phyloP scores from a whole-genome alignment of 2,113 vertebrate species.

The Zosterops japonicus region DNA sequence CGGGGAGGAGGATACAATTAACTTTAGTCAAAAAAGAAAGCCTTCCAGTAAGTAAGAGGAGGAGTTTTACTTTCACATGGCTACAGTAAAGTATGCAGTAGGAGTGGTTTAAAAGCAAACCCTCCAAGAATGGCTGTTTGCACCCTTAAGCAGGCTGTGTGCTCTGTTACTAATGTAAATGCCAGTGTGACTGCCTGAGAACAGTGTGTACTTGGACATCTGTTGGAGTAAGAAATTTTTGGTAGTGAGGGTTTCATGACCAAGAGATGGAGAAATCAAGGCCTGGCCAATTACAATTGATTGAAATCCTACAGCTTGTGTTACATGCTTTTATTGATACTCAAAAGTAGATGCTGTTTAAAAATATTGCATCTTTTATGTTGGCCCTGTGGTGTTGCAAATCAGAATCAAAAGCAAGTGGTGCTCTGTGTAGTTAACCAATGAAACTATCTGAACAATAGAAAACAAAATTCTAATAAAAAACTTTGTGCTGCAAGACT shows the following conservation, averaged over 20 bases:
- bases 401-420: slow-evolving; percentile 53
- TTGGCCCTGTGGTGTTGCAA: slow-evolving; percentile 17
- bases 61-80: background rate
- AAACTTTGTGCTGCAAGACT: slow-evolving; percentile 40
- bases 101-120: background rate
- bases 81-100: background rate
- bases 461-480: slow-evolving; percentile 35
- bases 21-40: slow-evolving; percentile 17
- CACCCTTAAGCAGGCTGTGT: background rate
- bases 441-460: slow-evolving; percentile 22
- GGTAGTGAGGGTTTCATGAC: background rate
- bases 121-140: background rate
- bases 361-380: slow-evolving; percentile 27
- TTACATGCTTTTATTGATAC: slow-evolving; percentile 14
- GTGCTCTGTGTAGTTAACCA: slow-evolving; percentile 29
- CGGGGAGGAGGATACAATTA: background rate
- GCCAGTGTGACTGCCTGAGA: background rate
- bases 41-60: background rate
- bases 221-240: background rate
- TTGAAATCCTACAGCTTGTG: slow-evolving; percentile 3
- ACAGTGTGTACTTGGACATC: background rate
- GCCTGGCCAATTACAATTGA: background rate
- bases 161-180: background rate
- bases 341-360: slow-evolving; percentile 54
- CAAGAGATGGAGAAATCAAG: background rate